Evolutionary conservation across 2,888 invertebrate species (phyloP), one percentile per base, ranked within the genome.

Genomic region (Campopleginae sp.): DNA sequence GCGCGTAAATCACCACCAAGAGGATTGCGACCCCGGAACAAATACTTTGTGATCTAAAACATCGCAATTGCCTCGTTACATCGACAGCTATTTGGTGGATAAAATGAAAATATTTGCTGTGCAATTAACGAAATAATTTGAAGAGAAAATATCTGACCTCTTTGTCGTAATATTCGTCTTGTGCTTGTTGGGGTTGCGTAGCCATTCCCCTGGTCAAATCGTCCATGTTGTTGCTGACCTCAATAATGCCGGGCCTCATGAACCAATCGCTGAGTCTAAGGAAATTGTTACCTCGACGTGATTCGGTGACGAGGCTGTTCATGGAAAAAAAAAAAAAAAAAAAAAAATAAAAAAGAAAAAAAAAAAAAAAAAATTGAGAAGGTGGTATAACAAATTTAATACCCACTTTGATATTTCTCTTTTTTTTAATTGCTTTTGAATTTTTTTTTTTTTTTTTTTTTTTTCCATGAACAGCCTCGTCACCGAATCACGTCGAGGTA

Each of bases 1-100:
- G 98, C 96, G 63, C 97, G 95, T 84, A 98, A 94, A 93, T 98
- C 98, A 12, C 95, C 94, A 0, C 98, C 98, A 87, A 98, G 96
- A 1, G 96, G 96, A 91, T 95, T 95, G 86, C 95, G 96, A 31
- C 96, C 95, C 90, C 97, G 96, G 93, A 96, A 96, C 78, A 96
- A 92, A 92, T 94, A 96, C 88, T 95, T 95, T 4, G 96, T 96
- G 74, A 96, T 96, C 96, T 96, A 89, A 6, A 87, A 80, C 8
- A 10, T 71, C n/a, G 70, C n/a, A 65, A 61, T 12, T 65, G 42
- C 10, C 54, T 48, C 58, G 72, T 14, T 54, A 58, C 7, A 65
- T 65, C 4, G 31, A 38, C 46, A 19, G 46, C 63, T 63, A 31
- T 74, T 27, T 17, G 12, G 31, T 4, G 10, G 0, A 17, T 12